Conservation (phyloP, 2,888 invertebrate species). For the Spilarctia lutea region DNA sequence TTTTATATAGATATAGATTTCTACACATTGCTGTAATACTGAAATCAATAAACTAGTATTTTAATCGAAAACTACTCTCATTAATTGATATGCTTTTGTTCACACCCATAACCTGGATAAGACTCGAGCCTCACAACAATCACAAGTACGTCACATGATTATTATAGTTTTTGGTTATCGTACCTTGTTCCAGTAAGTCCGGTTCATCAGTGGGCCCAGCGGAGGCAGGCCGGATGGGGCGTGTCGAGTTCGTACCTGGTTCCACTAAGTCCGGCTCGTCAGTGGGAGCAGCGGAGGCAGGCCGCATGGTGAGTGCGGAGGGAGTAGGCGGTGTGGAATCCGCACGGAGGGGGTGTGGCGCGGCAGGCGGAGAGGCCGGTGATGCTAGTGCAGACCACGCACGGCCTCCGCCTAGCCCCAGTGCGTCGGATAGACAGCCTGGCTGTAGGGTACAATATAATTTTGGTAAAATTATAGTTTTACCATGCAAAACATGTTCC, state of each 20-base stretch:
- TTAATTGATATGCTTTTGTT: too few species aligned
- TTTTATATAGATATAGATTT: too few species aligned
- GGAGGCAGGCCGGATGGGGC: conserved; percentile 63
- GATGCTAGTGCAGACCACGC: conserved; percentile 81
- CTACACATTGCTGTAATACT: too few species aligned
- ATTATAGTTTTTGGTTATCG: background rate
- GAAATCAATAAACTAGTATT: too few species aligned
- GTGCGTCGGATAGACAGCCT: conserved; percentile 92
- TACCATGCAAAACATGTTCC: background rate
- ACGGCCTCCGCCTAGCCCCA: conserved; percentile 85
- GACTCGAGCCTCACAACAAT: background rate
- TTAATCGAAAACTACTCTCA: too few species aligned
- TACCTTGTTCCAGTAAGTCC: conserved; percentile 62
- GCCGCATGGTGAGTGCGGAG: conserved; percentile 53
- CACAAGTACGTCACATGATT: background rate
- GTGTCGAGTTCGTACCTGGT: conserved; percentile 45
- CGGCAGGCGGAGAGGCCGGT: conserved; percentile 85
- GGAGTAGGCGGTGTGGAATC: conserved; percentile 66
- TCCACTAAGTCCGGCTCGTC: conserved; percentile 75
- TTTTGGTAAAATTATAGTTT: background rate
- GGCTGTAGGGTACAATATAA: conserved; percentile 70
- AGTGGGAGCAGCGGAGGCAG: conserved; percentile 72
- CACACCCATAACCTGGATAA: background rate
- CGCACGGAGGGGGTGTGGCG: conserved; percentile 60
- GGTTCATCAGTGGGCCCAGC: conserved; percentile 77